Base-by-base conservation (phyloP, 2,888 invertebrate genomes). In the Eupithecia dodoneata region DNA sequence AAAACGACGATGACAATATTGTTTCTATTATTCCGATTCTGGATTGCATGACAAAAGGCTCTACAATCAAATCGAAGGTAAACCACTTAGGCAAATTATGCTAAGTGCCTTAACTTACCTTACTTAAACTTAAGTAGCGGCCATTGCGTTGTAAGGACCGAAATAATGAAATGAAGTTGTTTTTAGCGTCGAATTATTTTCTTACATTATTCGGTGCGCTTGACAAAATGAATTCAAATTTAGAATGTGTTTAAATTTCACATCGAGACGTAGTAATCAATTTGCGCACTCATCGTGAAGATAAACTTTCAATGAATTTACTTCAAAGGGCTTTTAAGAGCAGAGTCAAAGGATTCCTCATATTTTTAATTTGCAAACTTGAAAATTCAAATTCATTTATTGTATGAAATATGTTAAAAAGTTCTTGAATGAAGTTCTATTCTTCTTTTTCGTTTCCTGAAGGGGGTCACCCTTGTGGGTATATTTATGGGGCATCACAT, bases 41-140 rank as follows among this genome's bases (percentile, higher is more conserved):
- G 78, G 80, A 81, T 85, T 82, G 83, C 85, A 84, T 84, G 83
- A 83, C 83, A 84, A 81, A 81, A 76, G 81, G 73, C 81, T 76
- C 78, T 84, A 82, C 80, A 81, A 81, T 81, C 79, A 78, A 84
- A 83, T 83, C 79, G 80, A 83, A 83, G 81, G 82, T 83, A 81
- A 81, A 82, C 83, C 83, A 83, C 82, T 84, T 82, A 81, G 80
- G 76, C 72, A 81, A 83, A 85, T 83, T 82, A 83, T 79, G 81
- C 73, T 80, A 80, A 83, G 80, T 81, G 80, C 76, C 78, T 79
- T 76, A 78, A 80, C 77, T 82, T 80, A 77, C 76, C 72, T 65
- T 70, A 78, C 70, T 76, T 71, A 66, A 72, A 52, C 41, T 70
- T 44, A 76, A 73, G 63, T 70, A 45, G 18, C 70, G 47, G 47